Evolutionary conservation across 2,113 vertebrate species (phyloP).

Genomic region (Melanotaenia duboulayi): DNA sequence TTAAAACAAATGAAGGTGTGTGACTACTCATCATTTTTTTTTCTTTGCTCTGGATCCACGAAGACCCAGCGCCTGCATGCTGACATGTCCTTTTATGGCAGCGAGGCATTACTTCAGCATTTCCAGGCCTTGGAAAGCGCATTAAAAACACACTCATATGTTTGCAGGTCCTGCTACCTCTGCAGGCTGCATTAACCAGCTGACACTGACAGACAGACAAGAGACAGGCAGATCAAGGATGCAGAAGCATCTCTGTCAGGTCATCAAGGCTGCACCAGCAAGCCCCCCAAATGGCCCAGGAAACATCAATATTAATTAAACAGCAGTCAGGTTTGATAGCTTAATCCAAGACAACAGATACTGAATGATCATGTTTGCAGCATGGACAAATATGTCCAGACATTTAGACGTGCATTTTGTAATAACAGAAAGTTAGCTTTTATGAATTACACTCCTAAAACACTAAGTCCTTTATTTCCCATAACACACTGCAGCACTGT

Average conservation of each 20-base stretch:
- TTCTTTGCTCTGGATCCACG: neutral
- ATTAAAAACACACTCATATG: slow-evolving; percentile 43
- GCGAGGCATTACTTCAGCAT: slow-evolving; percentile 57
- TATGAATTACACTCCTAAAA: neutral
- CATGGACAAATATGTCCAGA: too few species aligned
- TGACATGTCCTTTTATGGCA: slow-evolving; percentile 62
- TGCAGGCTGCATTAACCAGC: slow-evolving; percentile 49
- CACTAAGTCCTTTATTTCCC: neutral
- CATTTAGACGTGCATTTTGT: neutral
- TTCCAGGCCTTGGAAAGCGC: slow-evolving; percentile 41
- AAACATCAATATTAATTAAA: neutral
- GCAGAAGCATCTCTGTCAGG: slow-evolving; percentile 51
- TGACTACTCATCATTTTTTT: neutral
- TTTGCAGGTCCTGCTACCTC: slow-evolving; percentile 40
- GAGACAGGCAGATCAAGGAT: slow-evolving; percentile 62
- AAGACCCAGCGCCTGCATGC: slow-evolving; percentile 26
- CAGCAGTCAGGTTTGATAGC: neutral
- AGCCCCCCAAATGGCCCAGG: neutral
- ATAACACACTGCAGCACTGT: neutral
- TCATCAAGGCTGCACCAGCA: slow-evolving; percentile 14
- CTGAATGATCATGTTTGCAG: neutral
- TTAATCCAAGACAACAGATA: neutral
- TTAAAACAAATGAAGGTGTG: neutral
- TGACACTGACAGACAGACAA: slow-evolving; percentile 60
- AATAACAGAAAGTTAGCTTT: neutral